Base-by-base conservation (phyloP, 1,140 invertebrate genomes). In the Phymorhynchus buccinoides region DNA sequence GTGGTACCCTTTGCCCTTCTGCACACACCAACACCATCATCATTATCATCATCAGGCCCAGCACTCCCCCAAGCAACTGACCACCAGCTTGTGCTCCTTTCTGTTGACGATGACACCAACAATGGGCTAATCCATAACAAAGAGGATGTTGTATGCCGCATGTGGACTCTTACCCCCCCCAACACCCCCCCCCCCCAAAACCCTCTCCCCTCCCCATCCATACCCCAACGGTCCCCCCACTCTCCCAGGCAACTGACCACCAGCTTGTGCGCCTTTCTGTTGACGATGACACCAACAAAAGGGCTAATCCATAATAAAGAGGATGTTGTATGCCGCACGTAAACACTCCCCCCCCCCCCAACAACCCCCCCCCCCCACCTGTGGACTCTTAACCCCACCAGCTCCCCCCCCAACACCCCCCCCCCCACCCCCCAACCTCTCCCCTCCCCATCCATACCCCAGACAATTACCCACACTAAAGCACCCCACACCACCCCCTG, bases 1-100 rank as follows among this genome's bases (percentile, higher is more conserved):
- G 93, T 99, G 99, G 92, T 99, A 99, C 35, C 98, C 98, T 91
- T 98, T 98, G 77, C 98, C 98, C 96, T 99, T 99, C 95, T 96
- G 93, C 79, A 94, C 94, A 39, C 37, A 42, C 16, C 7, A n/a
- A n/a, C n/a, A n/a, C n/a, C n/a, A n/a, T n/a, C n/a, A n/a, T n/a
- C n/a, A n/a, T n/a, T n/a, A n/a, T n/a, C n/a, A n/a, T n/a, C n/a
- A n/a, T n/a, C n/a, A n/a, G n/a, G n/a, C 16, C 80, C 56, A 14
- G 66, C 48, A 82, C 52, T 62, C 42, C 16, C 82, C 42, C 66
- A 84, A 27, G 48, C 52, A 39, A 86, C 85, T 83, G 2, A 89
- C 86, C 82, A 85, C 86, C 6, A 88, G 81, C 62, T 87, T 86
- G 39, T 87, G 83, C 71, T 87, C 84, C 30, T 84, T 84, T 27